Evolutionary conservation across 2,888 invertebrate species (phyloP).

Genomic region (Chrysolina americana): DNA sequence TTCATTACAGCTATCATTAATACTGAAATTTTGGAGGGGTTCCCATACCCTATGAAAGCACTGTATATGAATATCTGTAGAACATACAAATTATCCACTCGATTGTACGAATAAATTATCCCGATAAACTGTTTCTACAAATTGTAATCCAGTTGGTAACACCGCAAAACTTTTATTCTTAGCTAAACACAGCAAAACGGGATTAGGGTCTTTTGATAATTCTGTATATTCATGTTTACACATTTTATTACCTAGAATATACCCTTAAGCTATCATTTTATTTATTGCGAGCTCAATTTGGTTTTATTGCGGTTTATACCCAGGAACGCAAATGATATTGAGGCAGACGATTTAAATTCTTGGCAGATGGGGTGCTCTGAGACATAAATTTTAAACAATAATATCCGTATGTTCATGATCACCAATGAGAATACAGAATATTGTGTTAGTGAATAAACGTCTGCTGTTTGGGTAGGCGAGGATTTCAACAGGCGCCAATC

Average conservation of each 20-base stretch:
- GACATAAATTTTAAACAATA: neutral
- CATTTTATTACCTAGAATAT: constrained; percentile 17
- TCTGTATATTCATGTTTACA: constrained; percentile 28
- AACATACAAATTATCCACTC: neutral
- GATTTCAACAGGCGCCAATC: too few relatives aligned
- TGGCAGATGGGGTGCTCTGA: neutral
- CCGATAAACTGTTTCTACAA: neutral
- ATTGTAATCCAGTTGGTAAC: constrained; percentile 33
- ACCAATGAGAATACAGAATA: too few relatives aligned
- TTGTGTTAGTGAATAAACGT: too few relatives aligned
- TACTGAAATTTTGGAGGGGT: too few relatives aligned
- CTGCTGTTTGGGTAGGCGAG: too few relatives aligned
- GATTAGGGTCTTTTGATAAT: constrained; percentile 31
- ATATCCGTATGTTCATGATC: too few relatives aligned
- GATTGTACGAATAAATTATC: neutral
- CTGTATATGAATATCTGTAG: neutral
- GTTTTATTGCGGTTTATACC: constrained; percentile 5
- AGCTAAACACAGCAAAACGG: constrained; percentile 30
- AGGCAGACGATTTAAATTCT: neutral
- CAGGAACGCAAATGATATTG: neutral
- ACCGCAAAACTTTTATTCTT: constrained; percentile 30
- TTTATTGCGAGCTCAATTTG: constrained; percentile 16
- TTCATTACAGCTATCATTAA: too few relatives aligned
- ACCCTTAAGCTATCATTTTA: constrained; percentile 17
- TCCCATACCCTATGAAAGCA: too few relatives aligned